phyloP scores from a whole-genome alignment of 2,888 invertebrate genomes.

The Eudasyphora cyanicolor region DNA sequence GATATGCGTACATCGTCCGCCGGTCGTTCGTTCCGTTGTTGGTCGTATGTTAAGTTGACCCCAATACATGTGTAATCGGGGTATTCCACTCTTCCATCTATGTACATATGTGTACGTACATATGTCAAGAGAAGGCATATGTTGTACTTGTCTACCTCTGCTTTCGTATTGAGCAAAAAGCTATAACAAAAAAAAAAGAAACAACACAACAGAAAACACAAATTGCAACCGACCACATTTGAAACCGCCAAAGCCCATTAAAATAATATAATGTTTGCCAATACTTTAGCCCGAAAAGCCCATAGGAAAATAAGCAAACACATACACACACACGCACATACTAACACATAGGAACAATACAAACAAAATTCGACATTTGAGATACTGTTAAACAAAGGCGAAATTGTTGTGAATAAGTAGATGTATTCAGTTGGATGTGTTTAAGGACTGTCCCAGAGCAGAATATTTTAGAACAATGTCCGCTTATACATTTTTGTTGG shows the following conservation, averaged over 20 bases:
- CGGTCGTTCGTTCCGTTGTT: neutral
- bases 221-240: constrained; percentile 49
- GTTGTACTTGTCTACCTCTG: neutral
- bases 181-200: too few species aligned
- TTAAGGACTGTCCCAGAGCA: neutral
- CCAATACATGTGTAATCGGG: constrained; percentile 61
- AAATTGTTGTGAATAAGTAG: neutral
- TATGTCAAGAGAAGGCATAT: too few species aligned
- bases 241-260: constrained; percentile 59
- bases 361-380: neutral
- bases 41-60: constrained; percentile 46
- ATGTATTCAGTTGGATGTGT: neutral
- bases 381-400: neutral
- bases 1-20: neutral
- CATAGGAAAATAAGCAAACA: neutral
- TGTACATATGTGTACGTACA: neutral
- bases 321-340: neutral
- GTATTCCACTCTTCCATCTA: constrained; percentile 29
- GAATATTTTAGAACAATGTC: too few species aligned
- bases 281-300: constrained; percentile 26
- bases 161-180: neutral
- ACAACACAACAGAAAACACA: neutral
- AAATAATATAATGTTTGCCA: constrained; percentile 62
- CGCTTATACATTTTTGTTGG: too few species aligned
- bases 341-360: neutral